Base-by-base conservation (phyloP, 2,797 vertebrate species). In the Pachyuromys duprasi region DNA sequence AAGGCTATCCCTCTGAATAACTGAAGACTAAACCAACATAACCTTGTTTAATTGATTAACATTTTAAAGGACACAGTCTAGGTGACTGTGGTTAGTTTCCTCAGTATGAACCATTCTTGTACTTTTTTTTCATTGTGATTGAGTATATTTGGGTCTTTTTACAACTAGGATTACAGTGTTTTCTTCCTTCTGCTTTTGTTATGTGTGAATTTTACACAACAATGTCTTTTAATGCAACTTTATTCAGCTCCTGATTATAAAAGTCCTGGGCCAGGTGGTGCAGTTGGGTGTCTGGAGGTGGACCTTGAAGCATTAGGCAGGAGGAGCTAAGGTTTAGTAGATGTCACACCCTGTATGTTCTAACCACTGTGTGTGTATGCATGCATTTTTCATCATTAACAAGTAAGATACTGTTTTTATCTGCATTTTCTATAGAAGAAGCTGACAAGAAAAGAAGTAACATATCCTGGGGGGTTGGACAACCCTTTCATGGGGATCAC, bases 11-110 rank as follows among this genome's bases (percentile, higher is more conserved):
- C 72, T 96, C 13, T 63, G 80, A 93, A 93, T 75, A 83, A 91
- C 1, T 94, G 45, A 89, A 62, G 45, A 63, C 92, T 60, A 87
- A 97, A 95, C 74, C 65, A 94, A 62, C 42, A 78, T 70, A 83
- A 89, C 75, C 92, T 95, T 63, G 53, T 90, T 93, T 92, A 91
- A 89, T 69, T 94, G 65, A 75, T 69, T 93, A 96, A 89, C 86
- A 95, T 93, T 94, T 96, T 93, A 84, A 95, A 91, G 70, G 79
- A 87, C 65, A 92, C 31, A 95, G 31, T 28, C 45, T 45, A 72
- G 65, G n/a, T 90, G 75, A 69, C 53, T 67, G 5, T 79, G 82
- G 89, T 82, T 84, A 91, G 93, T 93, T 93, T 91, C 62, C 57
- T 92, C 74, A 62, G 31, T 95, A 89, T 60, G 42, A 57, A 72